phyloP scores from a whole-genome alignment of 2,888 invertebrate genomes.

The Caenorhabditis drosophilae region DNA sequence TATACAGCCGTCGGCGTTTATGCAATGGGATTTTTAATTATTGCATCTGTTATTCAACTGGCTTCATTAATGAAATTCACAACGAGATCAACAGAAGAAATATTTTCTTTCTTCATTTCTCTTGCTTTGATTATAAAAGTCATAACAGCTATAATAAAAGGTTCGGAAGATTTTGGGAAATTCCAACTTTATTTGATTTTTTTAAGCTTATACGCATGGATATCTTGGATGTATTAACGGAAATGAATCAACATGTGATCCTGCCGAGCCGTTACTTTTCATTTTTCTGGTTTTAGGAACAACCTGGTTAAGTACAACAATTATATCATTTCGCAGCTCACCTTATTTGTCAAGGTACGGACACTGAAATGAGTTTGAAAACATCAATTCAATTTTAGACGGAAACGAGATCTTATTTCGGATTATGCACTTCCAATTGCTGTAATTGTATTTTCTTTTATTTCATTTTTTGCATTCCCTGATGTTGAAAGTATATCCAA shows the following conservation, averaged over 20 bases:
- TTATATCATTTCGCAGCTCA: slow-evolving; percentile 33
- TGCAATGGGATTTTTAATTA: slow-evolving; percentile 49
- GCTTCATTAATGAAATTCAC: slow-evolving; percentile 56
- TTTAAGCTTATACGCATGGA: slow-evolving; percentile 19
- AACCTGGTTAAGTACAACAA: slow-evolving; percentile 47
- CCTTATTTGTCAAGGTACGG: slow-evolving; percentile 41
- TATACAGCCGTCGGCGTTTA: slow-evolving; percentile 58
- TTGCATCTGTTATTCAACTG: slow-evolving; percentile 52
- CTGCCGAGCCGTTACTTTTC: slow-evolving; percentile 50
- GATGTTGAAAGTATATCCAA: slow-evolving; percentile 17
- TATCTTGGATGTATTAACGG: slow-evolving; percentile 22
- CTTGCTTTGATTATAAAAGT: slow-evolving; percentile 40
- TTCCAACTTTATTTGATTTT: not conserved
- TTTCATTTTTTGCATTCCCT: slow-evolving; percentile 37
- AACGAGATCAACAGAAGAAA: slow-evolving; percentile 54
- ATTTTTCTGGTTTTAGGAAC: slow-evolving; percentile 56
- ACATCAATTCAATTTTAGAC: no score
- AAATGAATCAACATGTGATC: slow-evolving; percentile 27
- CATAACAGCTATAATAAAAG: slow-evolving; percentile 30
- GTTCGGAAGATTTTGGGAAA: slow-evolving; percentile 4
- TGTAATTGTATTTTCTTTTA: slow-evolving; percentile 32
- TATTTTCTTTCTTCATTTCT: slow-evolving; percentile 47
- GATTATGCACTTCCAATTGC: slow-evolving; percentile 50
- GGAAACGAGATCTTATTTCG: slow-evolving; percentile 43
- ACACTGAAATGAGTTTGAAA: no score